Evolutionary conservation across 1,140 invertebrate species (phyloP).

Genomic region (Drosophila ambigua): DNA sequence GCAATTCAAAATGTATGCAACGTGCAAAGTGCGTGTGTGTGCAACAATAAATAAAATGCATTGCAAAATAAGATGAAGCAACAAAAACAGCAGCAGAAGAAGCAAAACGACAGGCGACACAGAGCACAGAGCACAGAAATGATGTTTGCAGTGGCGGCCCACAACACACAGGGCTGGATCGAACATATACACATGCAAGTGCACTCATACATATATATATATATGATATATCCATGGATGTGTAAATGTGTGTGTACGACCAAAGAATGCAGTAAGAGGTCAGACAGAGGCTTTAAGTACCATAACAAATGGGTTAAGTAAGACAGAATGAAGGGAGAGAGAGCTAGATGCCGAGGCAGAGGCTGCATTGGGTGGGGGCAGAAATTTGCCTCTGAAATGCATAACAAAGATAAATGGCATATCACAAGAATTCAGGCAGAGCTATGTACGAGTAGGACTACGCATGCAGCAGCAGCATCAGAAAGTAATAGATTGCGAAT

Average conservation of each 20-base stretch:
- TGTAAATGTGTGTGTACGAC: conserved; percentile 3
- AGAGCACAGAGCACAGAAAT: conserved; percentile 8
- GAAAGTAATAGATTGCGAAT: conserved; percentile 40
- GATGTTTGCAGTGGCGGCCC: conserved; percentile 7
- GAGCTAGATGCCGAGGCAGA: conserved; percentile 1
- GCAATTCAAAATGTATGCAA: conserved; percentile 60
- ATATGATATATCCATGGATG: conserved; percentile 2
- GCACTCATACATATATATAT: not conserved
- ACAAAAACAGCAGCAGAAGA: conserved; percentile 29
- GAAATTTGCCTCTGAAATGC: conserved; percentile 33
- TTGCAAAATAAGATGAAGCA: conserved; percentile 57
- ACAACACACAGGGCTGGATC: conserved; percentile 31
- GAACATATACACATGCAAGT: conserved; percentile 11
- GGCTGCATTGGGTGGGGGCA: not conserved
- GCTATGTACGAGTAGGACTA: conserved; percentile 15
- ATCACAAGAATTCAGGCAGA: conserved; percentile 50
- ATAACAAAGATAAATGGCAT: conserved; percentile 63
- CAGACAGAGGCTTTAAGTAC: conserved; percentile 45
- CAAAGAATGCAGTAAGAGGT: conserved; percentile 53
- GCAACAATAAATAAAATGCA: conserved; percentile 71
- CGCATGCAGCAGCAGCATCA: conserved; percentile 27
- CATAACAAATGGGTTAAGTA: conserved; percentile 61
- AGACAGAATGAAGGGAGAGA: conserved; percentile 16
- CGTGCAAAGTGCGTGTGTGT: conserved; percentile 52
- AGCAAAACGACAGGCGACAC: not conserved